A percentile compares a stretch with the other conserved stretches of the same genome.
phyloP scores from a whole-genome alignment of 2,113 vertebrate species.

The Psittacara wagleri region DNA sequence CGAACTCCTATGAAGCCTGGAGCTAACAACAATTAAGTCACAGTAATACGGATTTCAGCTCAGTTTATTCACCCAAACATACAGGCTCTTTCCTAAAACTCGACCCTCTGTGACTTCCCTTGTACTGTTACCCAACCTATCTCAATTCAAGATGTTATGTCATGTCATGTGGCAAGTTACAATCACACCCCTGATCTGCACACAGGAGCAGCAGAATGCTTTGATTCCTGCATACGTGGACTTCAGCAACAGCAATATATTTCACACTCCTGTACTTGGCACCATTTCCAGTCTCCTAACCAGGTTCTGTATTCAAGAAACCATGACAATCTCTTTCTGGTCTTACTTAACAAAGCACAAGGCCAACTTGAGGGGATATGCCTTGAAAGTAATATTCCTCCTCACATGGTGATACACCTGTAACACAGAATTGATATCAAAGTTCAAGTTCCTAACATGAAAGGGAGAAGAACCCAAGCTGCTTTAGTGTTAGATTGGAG shows the following conservation, averaged over 20 bases:
- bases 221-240: background rate
- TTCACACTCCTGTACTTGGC: background rate
- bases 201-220: background rate
- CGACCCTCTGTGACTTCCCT: background rate
- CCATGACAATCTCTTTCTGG: rapidly evolving
- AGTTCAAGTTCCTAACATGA: background rate
- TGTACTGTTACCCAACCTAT: background rate
- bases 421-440: background rate
- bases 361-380: background rate
- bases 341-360: background rate
- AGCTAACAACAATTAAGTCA: background rate
- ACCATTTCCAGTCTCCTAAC: background rate
- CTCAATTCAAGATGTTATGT: background rate
- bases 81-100: background rate
- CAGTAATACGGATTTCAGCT: background rate
- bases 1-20: background rate
- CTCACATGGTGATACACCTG: background rate
- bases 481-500: background rate
- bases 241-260: background rate
- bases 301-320: background rate
- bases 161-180: background rate
- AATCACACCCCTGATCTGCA: background rate
- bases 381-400: background rate
- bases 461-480: background rate
- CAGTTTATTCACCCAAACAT: background rate